Base-by-base conservation (phyloP, 2,113 vertebrate species). In the Gnathonemus echidnorhynchus region DNA sequence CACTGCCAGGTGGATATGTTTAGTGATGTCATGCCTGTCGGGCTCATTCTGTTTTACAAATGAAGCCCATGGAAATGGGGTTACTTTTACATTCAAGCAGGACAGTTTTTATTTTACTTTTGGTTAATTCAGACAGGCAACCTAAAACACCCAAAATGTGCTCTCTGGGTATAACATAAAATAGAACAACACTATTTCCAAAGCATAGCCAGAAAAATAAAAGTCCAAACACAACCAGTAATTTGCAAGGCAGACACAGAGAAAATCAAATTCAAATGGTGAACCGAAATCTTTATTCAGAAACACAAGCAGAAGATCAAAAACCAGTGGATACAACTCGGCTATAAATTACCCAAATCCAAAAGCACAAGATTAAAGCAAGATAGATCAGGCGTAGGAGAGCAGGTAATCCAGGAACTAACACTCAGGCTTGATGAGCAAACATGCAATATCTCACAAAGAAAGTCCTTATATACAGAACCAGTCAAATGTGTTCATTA, bases 21-120 rank as follows among this genome's bases (percentile, higher is more conserved):
- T 45, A 88, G 45, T 27, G 62, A 70, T 45, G 66, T 89, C 39
- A 89, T 49, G 62, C 39, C 66, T 17, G 31, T 50, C 88, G 5
- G 7, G 62, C 45, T 89, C 35, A 89, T 80, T 89, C 70, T 2
- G 17, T 80, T 89, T 88, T 49, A n/a, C 46, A n/a, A 88, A 88
- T 66, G 8, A 35, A 31, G 49, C 13, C 74, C n/a, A 42, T 80
- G 74, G 35, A 80, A 80, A 17, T 80, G 3, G 35, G 31, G 74
- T 39, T 42, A 42, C 74, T 39, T 35, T 80, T 39, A 80, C 74
- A 39, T 80, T 7, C 31, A 39, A 42, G 35, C 35, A 39, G 13
- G 31, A 15, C 35, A 42, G 35, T 80, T 7, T 77, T 80, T 80
- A 80, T 80, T 80, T 80, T 19, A 80, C 13, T 42, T 17, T 39